phyloP scores from a whole-genome alignment of 1,140 invertebrate species.

The Bombus confusus region DNA sequence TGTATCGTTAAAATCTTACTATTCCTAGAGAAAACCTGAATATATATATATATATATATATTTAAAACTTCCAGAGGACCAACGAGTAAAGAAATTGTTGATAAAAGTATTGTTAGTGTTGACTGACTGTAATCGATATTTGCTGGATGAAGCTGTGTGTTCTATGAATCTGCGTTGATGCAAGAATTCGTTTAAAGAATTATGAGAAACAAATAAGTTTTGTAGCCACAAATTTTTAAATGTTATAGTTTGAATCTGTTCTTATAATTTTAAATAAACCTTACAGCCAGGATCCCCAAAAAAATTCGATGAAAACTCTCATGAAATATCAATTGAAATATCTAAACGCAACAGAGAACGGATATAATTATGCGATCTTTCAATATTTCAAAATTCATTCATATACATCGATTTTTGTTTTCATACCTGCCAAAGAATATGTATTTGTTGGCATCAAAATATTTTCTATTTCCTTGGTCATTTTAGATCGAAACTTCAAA shows the following conservation, averaged over 20 bases:
- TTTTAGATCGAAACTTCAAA: too few species aligned
- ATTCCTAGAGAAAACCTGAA: background rate
- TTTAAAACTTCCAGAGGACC: background rate
- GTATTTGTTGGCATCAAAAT: background rate
- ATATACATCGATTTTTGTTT: too few species aligned
- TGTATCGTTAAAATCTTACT: conserved; percentile 1
- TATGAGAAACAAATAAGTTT: too few species aligned
- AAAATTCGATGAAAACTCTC: background rate
- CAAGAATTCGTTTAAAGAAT: background rate
- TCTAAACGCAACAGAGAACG: background rate
- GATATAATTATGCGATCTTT: background rate
- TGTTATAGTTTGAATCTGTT: background rate
- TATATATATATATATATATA: background rate
- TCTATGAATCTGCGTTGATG: background rate
- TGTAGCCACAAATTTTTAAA: background rate
- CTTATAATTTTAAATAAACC: background rate
- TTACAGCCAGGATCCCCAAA: too few species aligned
- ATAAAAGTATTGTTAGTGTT: background rate
- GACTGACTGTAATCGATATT: background rate
- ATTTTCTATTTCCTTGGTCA: background rate
- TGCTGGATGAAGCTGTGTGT: accelerated
- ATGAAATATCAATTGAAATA: background rate
- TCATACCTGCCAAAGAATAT: too few species aligned
- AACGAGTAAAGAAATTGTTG: background rate
- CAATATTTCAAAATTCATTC: too few species aligned